A percentile compares a stretch with the other conserved stretches of the same genome.
phyloP scores from a whole-genome alignment of 2,888 invertebrate genomes.

The Crematogaster levior region DNA sequence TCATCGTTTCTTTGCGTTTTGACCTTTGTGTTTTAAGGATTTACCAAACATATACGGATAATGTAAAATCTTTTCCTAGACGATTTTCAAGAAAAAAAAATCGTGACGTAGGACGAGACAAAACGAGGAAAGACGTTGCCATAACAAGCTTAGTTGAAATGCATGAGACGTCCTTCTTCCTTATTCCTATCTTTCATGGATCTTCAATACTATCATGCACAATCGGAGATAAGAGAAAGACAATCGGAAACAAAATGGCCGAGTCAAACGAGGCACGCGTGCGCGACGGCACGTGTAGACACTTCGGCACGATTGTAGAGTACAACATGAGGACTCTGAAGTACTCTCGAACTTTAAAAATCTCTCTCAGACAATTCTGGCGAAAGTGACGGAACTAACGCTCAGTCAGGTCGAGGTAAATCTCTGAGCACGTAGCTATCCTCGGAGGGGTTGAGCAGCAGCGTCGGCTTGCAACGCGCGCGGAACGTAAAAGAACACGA shows the following conservation, averaged over 20 bases:
- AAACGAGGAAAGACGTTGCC: not conserved
- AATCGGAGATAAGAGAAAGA: constrained; percentile 26
- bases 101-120: not conserved
- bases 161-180: not conserved
- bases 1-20: not conserved
- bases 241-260: constrained; percentile 42
- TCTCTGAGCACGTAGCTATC: constrained; percentile 75
- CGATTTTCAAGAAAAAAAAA: not conserved
- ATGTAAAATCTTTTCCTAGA: not conserved
- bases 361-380: constrained; percentile 69
- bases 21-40: not conserved
- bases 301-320: constrained; percentile 1
- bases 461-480: constrained; percentile 35
- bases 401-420: constrained; percentile 66
- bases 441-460: constrained; percentile 39
- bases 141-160: too few relatives aligned
- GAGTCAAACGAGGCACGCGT: constrained; percentile 42
- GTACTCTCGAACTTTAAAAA: constrained; percentile 75
- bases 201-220: constrained; percentile 27
- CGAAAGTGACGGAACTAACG: constrained; percentile 46
- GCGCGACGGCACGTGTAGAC: constrained; percentile 28
- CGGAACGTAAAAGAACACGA: constrained; percentile 41
- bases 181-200: not conserved
- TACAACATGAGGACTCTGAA: constrained; percentile 39
- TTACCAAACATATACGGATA: not conserved